phyloP scores from a whole-genome alignment of 2,113 vertebrate genomes.

The Platysternon megacephalum region DNA sequence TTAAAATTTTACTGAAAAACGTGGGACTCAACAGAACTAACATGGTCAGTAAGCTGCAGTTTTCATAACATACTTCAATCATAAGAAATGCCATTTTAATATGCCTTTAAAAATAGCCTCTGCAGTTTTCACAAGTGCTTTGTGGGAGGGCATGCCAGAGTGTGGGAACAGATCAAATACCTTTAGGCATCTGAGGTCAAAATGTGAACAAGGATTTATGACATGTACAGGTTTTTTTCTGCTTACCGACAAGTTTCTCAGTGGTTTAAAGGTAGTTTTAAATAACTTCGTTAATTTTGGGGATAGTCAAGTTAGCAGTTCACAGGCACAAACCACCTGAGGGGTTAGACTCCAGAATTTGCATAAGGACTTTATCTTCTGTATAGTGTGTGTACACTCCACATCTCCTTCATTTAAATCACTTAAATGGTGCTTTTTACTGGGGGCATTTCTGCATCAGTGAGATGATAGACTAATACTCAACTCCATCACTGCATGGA shows the following conservation, averaged over 20 bases:
- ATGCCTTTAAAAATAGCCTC: conserved; percentile 39
- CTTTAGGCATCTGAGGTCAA: conserved; percentile 47
- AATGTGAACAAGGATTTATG: conserved; percentile 44
- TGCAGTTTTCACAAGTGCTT: conserved; percentile 27
- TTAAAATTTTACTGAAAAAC: background rate
- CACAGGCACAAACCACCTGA: background rate
- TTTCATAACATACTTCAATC: conserved; percentile 21
- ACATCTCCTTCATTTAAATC: background rate
- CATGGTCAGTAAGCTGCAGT: background rate
- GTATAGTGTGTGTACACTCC: background rate
- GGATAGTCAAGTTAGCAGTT: background rate
- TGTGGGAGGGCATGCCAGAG: conserved; percentile 62
- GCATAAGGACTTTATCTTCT: background rate
- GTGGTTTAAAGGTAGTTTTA: conserved; percentile 31
- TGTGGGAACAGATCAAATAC: conserved; percentile 34
- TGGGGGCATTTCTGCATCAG: background rate
- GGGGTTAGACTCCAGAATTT: background rate
- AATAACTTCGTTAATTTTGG: conserved; percentile 39
- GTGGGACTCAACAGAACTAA: background rate
- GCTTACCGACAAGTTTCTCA: conserved; percentile 31
- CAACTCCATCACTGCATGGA: background rate
- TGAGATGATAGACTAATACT: conserved; percentile 10
- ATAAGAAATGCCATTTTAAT: conserved; percentile 49
- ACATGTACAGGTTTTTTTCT: conserved; percentile 58
- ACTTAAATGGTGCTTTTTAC: background rate